phyloP scores from a whole-genome alignment of 2,113 vertebrate genomes.

The Scartelaos histophorus region DNA sequence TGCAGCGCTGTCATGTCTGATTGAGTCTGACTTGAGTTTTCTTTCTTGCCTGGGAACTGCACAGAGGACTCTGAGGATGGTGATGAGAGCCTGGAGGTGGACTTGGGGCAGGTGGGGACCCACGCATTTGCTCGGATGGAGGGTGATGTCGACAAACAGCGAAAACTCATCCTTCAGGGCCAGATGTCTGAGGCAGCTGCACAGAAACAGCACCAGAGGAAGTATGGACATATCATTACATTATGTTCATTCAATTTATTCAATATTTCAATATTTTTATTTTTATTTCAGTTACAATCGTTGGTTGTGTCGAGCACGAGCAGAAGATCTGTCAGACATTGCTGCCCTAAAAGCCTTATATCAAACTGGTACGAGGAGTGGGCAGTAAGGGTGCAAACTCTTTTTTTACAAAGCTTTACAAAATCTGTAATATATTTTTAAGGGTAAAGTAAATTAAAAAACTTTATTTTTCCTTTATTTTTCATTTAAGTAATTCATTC shows the following conservation, averaged over 20 bases:
- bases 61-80: constrained; percentile 79
- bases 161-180: constrained; percentile 91
- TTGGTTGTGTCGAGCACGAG: constrained; percentile 93
- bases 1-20: neutral
- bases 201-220: constrained; percentile 96
- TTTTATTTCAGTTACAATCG: constrained; percentile 86
- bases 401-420: too few relatives aligned
- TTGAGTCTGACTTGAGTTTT: too few relatives aligned
- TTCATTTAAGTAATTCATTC: neutral
- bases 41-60: constrained; percentile 41
- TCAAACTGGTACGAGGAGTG: constrained; percentile 85
- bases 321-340: constrained; percentile 95
- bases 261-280: neutral
- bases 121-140: constrained; percentile 98
- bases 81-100: constrained; percentile 85
- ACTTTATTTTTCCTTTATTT: too few relatives aligned
- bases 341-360: constrained; percentile 97
- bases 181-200: constrained; percentile 90
- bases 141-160: constrained; percentile 94
- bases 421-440: too few relatives aligned
- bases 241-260: neutral
- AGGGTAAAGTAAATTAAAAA: too few relatives aligned
- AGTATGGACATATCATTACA: constrained; percentile 78
- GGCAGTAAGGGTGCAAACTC: too few relatives aligned
- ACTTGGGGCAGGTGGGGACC: constrained; percentile 89